Evolutionary conservation across 1,140 invertebrate genomes (phyloP).

Genomic region (Bemisia tabaci): DNA sequence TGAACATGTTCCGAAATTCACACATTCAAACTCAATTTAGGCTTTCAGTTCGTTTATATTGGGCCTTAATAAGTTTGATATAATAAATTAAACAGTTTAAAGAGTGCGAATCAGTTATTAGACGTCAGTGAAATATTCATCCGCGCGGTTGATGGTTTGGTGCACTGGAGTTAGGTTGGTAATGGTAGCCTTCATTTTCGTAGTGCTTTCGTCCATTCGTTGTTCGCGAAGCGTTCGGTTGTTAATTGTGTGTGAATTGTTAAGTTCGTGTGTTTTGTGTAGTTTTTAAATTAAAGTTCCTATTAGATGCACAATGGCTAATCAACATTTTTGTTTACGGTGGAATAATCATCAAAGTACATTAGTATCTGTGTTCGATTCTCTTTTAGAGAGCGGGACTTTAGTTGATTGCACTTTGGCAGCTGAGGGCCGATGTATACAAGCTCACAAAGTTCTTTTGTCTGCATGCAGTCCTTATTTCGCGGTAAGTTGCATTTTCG

Average conservation of each 20-base stretch:
- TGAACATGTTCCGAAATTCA: no score
- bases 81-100: no score
- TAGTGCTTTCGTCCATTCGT: not conserved
- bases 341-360: slow-evolving; percentile 44
- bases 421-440: slow-evolving; percentile 18
- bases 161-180: not conserved
- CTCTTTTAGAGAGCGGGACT: slow-evolving; percentile 34
- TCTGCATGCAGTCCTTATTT: slow-evolving; percentile 22
- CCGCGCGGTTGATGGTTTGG: not conserved
- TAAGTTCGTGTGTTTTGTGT: not conserved
- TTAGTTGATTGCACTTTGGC: slow-evolving; percentile 41
- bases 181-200: not conserved
- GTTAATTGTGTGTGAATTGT: not conserved
- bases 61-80: no score
- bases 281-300: not conserved
- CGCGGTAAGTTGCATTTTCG: slow-evolving; percentile 14
- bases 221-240: not conserved
- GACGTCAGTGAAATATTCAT: no score
- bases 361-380: slow-evolving; percentile 38
- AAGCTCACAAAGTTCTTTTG: slow-evolving; percentile 20
- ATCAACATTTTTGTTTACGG: slow-evolving; percentile 40
- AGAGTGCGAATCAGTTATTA: no score
- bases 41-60: no score
- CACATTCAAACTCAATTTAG: no score
- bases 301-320: not conserved